Conservation (phyloP, 2,888 invertebrate genomes). For the Troides oblongomaculatus region DNA sequence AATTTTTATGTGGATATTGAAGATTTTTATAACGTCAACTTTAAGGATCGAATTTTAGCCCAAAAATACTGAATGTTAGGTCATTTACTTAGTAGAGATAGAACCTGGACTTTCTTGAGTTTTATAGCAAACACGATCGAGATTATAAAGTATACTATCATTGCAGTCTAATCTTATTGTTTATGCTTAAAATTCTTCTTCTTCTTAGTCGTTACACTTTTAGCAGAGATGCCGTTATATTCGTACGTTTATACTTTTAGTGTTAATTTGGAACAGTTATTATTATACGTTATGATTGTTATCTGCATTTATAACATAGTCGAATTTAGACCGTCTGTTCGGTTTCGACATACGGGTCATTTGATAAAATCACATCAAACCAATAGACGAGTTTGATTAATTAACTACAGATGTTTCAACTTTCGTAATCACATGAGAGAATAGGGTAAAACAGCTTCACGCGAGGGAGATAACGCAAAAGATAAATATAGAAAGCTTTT, state of each 20-base stretch:
- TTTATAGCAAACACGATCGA: too few species aligned
- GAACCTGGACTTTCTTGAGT: too few species aligned
- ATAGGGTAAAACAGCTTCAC: constrained; percentile 47
- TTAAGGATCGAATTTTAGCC: too few species aligned
- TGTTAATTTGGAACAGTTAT: neutral
- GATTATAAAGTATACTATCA: too few species aligned
- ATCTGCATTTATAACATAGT: neutral
- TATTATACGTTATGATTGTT: neutral
- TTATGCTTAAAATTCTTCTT: too few species aligned
- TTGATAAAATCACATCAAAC: constrained; percentile 28
- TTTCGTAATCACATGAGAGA: constrained; percentile 62
- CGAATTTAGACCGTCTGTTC: neutral
- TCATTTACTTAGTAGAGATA: too few species aligned
- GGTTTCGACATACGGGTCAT: constrained; percentile 22
- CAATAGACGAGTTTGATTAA: constrained; percentile 53
- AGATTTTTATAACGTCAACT: too few species aligned
- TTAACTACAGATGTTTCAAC: constrained; percentile 60
- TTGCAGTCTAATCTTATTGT: too few species aligned
- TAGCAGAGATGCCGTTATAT: too few species aligned
- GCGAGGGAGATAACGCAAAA: constrained; percentile 47
- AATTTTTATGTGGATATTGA: too few species aligned
- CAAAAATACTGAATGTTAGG: too few species aligned
- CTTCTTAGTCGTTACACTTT: too few species aligned
- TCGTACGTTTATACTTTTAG: neutral
- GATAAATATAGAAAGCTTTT: constrained; percentile 38